Conservation (phyloP, 1,140 invertebrate species). For the Theocolax elegans region DNA sequence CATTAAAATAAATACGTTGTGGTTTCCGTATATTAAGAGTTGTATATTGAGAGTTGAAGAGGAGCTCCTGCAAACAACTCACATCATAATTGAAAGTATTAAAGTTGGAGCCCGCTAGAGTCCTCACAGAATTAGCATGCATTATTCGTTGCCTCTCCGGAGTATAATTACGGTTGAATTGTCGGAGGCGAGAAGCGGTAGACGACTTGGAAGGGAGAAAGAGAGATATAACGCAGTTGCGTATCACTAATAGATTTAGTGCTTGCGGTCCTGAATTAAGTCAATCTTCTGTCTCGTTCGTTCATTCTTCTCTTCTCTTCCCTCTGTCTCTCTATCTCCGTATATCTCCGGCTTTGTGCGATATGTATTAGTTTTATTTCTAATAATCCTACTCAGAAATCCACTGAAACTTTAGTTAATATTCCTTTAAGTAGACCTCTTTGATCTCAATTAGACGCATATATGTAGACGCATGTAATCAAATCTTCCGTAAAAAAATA, state of each 20-base stretch:
- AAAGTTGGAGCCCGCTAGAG: neutral
- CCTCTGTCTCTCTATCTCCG: too few species aligned
- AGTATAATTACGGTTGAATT: slow-evolving; percentile 21
- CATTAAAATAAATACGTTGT: slow-evolving; percentile 8
- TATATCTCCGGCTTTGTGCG: too few species aligned
- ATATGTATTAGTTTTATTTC: too few species aligned
- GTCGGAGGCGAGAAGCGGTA: neutral
- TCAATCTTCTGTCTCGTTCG: neutral
- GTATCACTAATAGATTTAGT: slow-evolving; percentile 6
- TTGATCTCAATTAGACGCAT: too few species aligned
- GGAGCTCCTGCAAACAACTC: neutral
- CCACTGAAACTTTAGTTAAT: too few species aligned
- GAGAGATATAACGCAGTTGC: neutral
- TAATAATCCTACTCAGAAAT: too few species aligned
- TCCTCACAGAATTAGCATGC: slow-evolving; percentile 25
- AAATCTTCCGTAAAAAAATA: too few species aligned
- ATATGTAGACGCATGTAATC: too few species aligned
- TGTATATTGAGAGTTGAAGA: too few species aligned
- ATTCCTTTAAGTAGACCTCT: too few species aligned
- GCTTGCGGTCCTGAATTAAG: neutral
- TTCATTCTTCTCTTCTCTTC: neutral
- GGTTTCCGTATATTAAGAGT: too few species aligned
- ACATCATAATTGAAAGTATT: neutral
- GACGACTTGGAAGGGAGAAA: neutral
- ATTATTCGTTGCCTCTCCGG: slow-evolving; percentile 33